These are phyloP conservation scores for Haliaeetus leucogaster DNA, from an alignment of 2,113 vertebrate genomes.

Conservation along the genomic window DNA sequence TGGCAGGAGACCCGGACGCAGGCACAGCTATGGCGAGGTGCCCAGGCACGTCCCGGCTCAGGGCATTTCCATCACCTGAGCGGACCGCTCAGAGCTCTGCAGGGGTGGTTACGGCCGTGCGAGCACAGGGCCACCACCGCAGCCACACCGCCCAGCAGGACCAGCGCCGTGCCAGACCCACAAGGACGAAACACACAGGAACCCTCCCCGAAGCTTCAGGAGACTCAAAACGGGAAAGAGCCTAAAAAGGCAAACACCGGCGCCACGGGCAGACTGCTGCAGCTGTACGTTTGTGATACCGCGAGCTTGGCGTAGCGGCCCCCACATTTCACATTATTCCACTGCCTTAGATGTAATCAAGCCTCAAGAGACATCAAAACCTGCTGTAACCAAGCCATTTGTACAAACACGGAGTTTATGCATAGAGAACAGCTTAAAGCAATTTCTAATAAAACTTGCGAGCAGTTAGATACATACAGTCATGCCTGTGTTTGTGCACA, in stretches of 20 bases:
- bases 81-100: background rate
- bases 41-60: fast-evolving
- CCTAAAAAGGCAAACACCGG: fast-evolving
- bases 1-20: background rate
- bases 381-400: background rate
- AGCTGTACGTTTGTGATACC: fast-evolving
- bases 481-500: fast-evolving
- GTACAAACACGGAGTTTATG: background rate
- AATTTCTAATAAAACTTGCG: background rate
- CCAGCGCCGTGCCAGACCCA: fast-evolving
- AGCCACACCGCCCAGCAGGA: fast-evolving
- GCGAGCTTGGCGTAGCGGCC: background rate
- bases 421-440: background rate
- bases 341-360: background rate
- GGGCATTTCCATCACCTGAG: no score
- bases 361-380: background rate
- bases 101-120: fast-evolving
- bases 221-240: fast-evolving
- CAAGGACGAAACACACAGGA: fast-evolving
- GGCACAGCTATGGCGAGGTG: fast-evolving
- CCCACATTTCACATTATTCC: background rate
- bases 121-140: background rate
- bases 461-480: fast-evolving
- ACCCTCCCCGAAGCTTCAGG: background rate
- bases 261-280: fast-evolving